These are phyloP conservation scores for Spodoptera exigua DNA, from an alignment of 2,888 invertebrate genomes.

Conservation along the genomic window DNA sequence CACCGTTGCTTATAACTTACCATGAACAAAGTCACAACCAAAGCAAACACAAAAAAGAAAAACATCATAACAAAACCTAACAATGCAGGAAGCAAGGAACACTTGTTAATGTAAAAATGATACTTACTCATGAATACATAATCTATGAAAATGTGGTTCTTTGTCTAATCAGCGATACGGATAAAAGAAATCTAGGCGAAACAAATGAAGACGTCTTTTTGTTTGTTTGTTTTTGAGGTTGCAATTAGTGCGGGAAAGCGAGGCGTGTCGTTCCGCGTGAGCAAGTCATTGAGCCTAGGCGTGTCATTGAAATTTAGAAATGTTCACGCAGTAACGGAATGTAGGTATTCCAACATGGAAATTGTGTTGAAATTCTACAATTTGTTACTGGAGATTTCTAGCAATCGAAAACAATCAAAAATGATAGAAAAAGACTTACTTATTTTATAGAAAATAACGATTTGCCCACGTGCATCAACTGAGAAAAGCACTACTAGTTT, in stretches of 20 bases:
- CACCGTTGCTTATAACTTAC: too few relatives aligned
- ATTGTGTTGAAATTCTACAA: too few relatives aligned
- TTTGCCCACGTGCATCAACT: too few relatives aligned
- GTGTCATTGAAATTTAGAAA: not conserved
- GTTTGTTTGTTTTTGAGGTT: slow-evolving; percentile 19
- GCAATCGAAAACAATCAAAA: too few relatives aligned
- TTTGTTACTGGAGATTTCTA: too few relatives aligned
- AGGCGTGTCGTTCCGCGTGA: not conserved
- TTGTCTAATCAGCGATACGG: slow-evolving; percentile 53
- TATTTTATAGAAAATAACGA: too few relatives aligned
- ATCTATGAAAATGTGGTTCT: slow-evolving; percentile 48
- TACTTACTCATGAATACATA: slow-evolving; percentile 46
- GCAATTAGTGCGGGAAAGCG: slow-evolving; percentile 36
- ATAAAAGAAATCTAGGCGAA: slow-evolving; percentile 25
- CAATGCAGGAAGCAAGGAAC: slow-evolving; percentile 8
- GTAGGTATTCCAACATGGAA: too few relatives aligned
- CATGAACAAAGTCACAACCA: not conserved
- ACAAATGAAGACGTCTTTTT: slow-evolving; percentile 23
- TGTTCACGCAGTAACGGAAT: too few relatives aligned
- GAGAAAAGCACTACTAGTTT: too few relatives aligned
- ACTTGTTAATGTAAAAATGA: slow-evolving; percentile 28
- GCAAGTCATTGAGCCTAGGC: not conserved
- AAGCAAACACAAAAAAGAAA: slow-evolving; percentile 2
- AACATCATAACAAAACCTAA: slow-evolving; percentile 1
- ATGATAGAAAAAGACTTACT: too few relatives aligned